A percentile compares a stretch with the other conserved stretches of the same genome.
Evolutionary conservation across 2,113 vertebrate genomes (phyloP).

Genomic region (Tinamus guttatus): DNA sequence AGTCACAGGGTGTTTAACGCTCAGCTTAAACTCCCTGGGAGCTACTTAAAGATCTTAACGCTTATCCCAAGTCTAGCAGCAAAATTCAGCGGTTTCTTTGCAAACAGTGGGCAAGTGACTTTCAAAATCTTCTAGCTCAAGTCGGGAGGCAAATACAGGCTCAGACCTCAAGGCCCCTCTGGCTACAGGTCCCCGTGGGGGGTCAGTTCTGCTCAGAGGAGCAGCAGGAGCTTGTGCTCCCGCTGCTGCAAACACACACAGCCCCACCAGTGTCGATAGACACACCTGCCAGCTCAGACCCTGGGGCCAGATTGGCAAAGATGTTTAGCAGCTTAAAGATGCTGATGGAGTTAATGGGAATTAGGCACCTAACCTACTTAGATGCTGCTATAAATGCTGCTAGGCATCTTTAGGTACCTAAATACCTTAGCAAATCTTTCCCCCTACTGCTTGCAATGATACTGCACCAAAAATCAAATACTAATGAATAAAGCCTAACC

Average conservation of each 20-base stretch:
- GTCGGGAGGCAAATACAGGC: neutral
- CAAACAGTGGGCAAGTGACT: neutral
- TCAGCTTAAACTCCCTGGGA: neutral
- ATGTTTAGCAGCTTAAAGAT: conserved; percentile 57
- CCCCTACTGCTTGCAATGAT: neutral
- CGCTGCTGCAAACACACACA: neutral
- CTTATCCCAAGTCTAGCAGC: neutral
- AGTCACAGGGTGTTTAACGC: neutral
- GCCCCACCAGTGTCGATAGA: neutral
- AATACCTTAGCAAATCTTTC: conserved; percentile 57
- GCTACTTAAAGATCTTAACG: neutral
- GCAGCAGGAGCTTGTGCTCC: neutral
- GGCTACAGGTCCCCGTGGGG: accelerated
- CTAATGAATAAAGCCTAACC: conserved; percentile 23
- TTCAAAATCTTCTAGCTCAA: neutral
- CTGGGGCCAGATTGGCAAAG: neutral
- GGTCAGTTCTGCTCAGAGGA: accelerated
- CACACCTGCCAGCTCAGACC: neutral
- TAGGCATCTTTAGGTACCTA: conserved; percentile 59
- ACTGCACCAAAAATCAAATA: conserved; percentile 34
- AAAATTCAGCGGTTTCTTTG: neutral
- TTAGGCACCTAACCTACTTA: conserved; percentile 73
- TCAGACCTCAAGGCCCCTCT: neutral
- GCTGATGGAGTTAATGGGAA: conserved; percentile 56
- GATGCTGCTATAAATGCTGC: conserved; percentile 69